Percentiles rank a stretch among this genome's conserved stretches.
Conservation (phyloP, 2,797 vertebrate genomes). For the Varecia variegata region DNA sequence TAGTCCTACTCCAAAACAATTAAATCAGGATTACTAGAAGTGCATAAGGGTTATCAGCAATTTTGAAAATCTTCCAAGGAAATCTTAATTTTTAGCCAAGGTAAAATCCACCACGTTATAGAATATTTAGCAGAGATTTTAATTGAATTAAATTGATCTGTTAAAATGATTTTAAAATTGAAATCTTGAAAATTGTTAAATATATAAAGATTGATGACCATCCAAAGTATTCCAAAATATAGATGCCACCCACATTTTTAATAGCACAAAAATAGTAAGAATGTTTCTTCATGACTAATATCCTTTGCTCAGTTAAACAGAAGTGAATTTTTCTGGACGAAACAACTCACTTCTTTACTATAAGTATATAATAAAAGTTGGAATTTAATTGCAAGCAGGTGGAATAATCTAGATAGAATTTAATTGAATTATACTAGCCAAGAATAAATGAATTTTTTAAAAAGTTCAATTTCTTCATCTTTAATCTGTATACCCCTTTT, state of each 20-base stretch:
- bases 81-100: neutral
- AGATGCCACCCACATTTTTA: neutral
- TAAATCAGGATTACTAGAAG: neutral
- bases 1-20: neutral
- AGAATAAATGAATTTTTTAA: neutral
- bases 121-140: neutral
- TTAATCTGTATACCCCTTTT: neutral
- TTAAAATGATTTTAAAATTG: neutral
- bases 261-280: neutral
- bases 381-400: neutral
- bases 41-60: neutral
- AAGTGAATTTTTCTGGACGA: neutral
- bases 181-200: neutral
- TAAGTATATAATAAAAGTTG: neutral
- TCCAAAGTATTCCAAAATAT: neutral
- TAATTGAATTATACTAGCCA: neutral
- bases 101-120: neutral
- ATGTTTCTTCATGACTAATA: neutral
- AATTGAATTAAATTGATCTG: neutral
- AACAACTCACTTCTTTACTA: neutral
- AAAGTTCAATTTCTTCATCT: neutral
- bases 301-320: neutral
- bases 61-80: neutral
- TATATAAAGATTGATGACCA: neutral
- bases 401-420: neutral